phyloP scores from a whole-genome alignment of 2,888 invertebrate genomes.

The Eudasyphora cyanicolor region DNA sequence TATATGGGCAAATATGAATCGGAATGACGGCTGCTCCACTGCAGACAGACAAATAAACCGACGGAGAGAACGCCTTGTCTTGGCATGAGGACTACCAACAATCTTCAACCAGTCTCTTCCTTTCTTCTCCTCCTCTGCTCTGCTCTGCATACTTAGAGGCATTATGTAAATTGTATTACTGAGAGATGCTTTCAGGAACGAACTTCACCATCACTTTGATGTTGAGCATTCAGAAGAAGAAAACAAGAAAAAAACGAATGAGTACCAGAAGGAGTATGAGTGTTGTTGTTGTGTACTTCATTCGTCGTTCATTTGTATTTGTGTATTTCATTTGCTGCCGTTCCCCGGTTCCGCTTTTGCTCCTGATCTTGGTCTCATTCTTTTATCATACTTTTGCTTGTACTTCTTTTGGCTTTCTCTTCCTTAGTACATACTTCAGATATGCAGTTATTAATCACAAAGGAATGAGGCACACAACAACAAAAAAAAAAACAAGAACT shows the following conservation, averaged over 20 bases:
- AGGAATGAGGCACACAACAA: slow-evolving; percentile 24
- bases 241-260: neutral
- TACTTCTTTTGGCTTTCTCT: neutral
- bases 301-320: slow-evolving; percentile 21
- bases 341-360: neutral
- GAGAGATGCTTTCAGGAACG: neutral
- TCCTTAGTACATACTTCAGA: slow-evolving; percentile 27
- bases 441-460: slow-evolving; percentile 60
- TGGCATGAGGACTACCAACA: neutral
- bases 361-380: slow-evolving; percentile 23
- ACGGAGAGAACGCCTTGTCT: neutral
- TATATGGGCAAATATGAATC: neutral
- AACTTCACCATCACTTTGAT: slow-evolving; percentile 49
- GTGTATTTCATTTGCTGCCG: neutral
- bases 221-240: slow-evolving; percentile 24
- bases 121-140: no score
- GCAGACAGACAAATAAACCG: neutral
- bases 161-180: slow-evolving; percentile 53
- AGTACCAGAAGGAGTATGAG: neutral
- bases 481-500: neutral
- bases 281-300: slow-evolving; percentile 37
- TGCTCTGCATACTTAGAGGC: no score
- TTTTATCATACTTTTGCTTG: neutral
- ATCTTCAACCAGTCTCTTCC: neutral
- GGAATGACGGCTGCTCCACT: neutral